Evolutionary conservation across 2,888 invertebrate genomes (phyloP).

Genomic region (Sesia apiformis): DNA sequence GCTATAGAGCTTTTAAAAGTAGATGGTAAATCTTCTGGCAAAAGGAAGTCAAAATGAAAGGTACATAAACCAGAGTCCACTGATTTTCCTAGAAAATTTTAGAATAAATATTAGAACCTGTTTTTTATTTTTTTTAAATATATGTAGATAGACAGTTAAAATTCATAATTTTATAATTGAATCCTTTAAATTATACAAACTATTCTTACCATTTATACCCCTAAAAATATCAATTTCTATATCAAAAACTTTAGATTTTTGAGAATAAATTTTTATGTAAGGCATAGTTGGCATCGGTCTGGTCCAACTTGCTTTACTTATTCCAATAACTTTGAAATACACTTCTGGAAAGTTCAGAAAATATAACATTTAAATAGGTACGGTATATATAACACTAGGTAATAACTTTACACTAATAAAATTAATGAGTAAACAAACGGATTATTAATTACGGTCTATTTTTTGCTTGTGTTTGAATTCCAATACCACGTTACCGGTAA

Average conservation of each 20-base stretch:
- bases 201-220: conserved; percentile 23
- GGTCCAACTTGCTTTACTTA: conserved; percentile 50
- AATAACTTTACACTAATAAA: background rate
- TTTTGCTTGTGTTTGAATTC: conserved; percentile 39
- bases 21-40: conserved; percentile 50
- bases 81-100: conserved; percentile 28
- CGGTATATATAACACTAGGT: background rate
- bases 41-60: conserved; percentile 47
- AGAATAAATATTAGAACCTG: background rate
- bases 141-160: background rate
- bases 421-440: background rate
- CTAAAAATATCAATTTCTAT: conserved; percentile 36
- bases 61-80: conserved; percentile 37
- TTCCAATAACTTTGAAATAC: conserved; percentile 41
- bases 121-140: background rate
- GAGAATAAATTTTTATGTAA: conserved; percentile 51
- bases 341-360: conserved; percentile 34
- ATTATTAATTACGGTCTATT: conserved; percentile 34
- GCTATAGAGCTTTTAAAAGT: conserved; percentile 48
- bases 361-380: background rate
- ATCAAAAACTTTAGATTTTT: conserved; percentile 39
- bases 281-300: conserved; percentile 48
- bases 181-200: background rate
- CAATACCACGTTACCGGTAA: conserved; percentile 50
- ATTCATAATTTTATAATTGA: background rate